Evolutionary conservation across 2,797 vertebrate genomes (phyloP).

Genomic region (Chanos chanos): DNA sequence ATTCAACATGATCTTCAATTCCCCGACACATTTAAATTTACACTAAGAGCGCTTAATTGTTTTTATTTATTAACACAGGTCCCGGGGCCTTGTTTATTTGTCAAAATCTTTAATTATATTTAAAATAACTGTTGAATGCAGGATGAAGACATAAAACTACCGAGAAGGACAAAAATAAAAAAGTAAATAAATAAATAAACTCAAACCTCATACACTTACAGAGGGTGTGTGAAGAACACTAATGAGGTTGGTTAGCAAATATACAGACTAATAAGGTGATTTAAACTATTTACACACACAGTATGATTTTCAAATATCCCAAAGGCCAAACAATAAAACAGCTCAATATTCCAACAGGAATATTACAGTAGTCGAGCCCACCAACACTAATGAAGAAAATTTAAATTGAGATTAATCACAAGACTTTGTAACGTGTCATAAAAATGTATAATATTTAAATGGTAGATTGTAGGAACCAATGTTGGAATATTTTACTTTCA

Average conservation of each 20-base stretch:
- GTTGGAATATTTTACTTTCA: background rate
- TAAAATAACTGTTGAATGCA: background rate
- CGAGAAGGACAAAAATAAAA: background rate
- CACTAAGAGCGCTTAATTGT: background rate
- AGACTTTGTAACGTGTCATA: conserved; percentile 6
- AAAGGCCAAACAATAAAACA: too few species aligned
- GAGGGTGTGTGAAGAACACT: conserved; percentile 5
- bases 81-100: too few species aligned
- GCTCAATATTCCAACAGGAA: too few species aligned
- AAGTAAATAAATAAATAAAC: conserved; percentile 44
- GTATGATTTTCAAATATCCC: too few species aligned
- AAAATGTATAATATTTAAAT: too few species aligned
- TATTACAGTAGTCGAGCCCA: background rate
- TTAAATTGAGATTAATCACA: background rate
- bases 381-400: background rate
- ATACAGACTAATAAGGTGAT: conserved; percentile 31
- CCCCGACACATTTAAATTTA: background rate
- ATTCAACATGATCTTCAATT: too few species aligned
- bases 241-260: conserved; percentile 27
- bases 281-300: conserved; percentile 47
- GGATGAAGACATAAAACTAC: conserved; percentile 20
- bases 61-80: too few species aligned
- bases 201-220: conserved; percentile 27
- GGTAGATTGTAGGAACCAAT: too few species aligned
- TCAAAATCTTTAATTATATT: conserved; percentile 2